Evolutionary conservation across 1,140 invertebrate species (phyloP), one percentile per base, ranked within the genome.

Genomic region (Rhopalosiphum maidis): DNA sequence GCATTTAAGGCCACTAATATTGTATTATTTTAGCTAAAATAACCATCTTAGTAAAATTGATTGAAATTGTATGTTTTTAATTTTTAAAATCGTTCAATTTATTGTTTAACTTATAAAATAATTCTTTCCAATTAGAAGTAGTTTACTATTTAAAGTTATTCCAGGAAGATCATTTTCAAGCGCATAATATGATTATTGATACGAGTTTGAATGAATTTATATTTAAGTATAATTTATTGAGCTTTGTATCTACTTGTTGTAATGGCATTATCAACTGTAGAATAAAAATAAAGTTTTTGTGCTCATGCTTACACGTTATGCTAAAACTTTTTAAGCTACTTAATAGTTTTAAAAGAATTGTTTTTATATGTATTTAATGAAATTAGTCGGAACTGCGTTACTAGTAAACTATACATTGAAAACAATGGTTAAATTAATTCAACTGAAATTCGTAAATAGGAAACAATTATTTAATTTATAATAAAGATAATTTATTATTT

Each of bases 271-370:
- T 90, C 88, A 60, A 43, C 37, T 68, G 18, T 23, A 68, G 43
- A 68, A 46, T 90, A 55, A 43, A 90, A 68, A n/a, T 43, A 68
- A 90, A 90, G 54, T 90, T 43, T 90, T 68, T n/a, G 6, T 18
- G 54, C 15, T 90, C 5, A 90, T 37, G n/a, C 54, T 89, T 54
- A 90, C 23, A n/a, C 37, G 30, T 90, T 90, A 60, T 30, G 89
- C 60, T 21, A 68, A 68, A 90, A 68, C 89, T 90, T 90, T 55
- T 90, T 43, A 90, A 90, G 41, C 21, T 60, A 60, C 23, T 90
- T 60, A 90, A 41, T 41, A 60, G 88, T 43, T 55, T 54, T 90
- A 30, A 90, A 43, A 37, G 25, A 35, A 37, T 37, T 30, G 22
- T 60, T 60, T 60, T 90, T 90, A 9, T 1, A 90, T 68, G 23